Evolutionary conservation across 2,888 invertebrate species (phyloP), one percentile per base, ranked within the genome.

Genomic region (Drosophila engyochracea): DNA sequence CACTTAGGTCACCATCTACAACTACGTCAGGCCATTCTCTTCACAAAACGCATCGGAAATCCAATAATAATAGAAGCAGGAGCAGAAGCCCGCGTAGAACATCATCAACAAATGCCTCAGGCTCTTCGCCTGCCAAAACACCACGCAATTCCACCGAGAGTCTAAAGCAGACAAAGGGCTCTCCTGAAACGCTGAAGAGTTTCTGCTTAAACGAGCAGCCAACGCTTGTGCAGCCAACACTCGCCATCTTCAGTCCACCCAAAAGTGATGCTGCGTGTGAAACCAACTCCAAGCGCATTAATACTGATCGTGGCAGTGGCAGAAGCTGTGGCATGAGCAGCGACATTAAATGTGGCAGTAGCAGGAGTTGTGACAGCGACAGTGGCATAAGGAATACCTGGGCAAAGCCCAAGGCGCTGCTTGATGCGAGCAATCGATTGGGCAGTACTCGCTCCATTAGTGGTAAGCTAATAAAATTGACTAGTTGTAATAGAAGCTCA

Each of bases 381-480:
- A 39, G n/a, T 39, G 30, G 25, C 9, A 5, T 12, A 16, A 35
- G 22, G 19, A 39, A 35, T 51, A 14, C 58, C 28, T 69, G 68
- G 68, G 70, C 60, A 0, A 70, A 70, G 31, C 70, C 70, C 16
- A 59, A 59, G 41, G 57, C 49, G 5, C 39, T 69, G 28, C 39
- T 69, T 14, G 49, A 58, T 41, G 70, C 68, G 9, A 69, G 70
- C 39, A 58, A 70, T 39, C 19, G 69, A 14, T 31, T 69, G 7
- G 37, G 37, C 25, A 53, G 1, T 0, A 44, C n/a, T 37, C 37
- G 9, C 16, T 25, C 41, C 6, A 37, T 3, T 31, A 59, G 28
- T 53, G 69, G 69, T 70, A 67, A 49, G 54, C 31, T 12, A 19
- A 41, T 0, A 25, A n/a, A 3, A 6, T 35, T 4, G 22, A 7